Base-by-base conservation (phyloP, 1,140 invertebrate species). In the Acarapis woodi region DNA sequence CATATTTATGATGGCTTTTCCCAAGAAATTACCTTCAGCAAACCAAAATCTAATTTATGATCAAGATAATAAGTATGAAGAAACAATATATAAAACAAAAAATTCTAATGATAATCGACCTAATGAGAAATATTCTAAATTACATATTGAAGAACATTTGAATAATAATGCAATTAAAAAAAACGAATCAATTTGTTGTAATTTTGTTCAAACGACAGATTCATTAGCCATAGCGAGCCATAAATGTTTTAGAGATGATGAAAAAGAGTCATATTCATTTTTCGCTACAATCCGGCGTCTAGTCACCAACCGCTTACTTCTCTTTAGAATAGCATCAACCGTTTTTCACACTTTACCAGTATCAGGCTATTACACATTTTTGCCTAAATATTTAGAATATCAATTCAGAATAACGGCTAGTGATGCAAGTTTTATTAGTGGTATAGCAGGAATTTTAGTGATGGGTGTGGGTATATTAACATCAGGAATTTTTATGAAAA, bases 311-410 rank as follows among this genome's bases (percentile, higher is more conserved):
- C 73, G 82, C 49, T 79, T 88, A 42, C 62, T 87, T 19, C 75
- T 85, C 67, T 73, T 73, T 51, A 62, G 79, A 15, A 83, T 76
- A 8, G 74, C 77, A 3, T 77, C 72, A 44, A 78, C 70, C 38
- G 79, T 87, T 14, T 61, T 88, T 6, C 77, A 85, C 50, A 66
- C 87, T 46, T 61, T 87, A 48, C 79, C 78, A 28, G 79, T 85
- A 44, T 74, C 76, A 38, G 80, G 79, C 3, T 61, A 83, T 6
- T 83, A 85, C 55, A 82, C 78, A 29, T 90, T 87, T 56, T 60
- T 87, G 46, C 80, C 82, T 33, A 88, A 88, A 55, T 88, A 85
- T 54, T 57, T 88, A 43, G 79, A 87, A 60, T 73, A 70, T 32
- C 78, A 85, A 62, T 88, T 87, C 58, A 63, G 74, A 41, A 57